Evolutionary conservation across 2,113 vertebrate genomes (phyloP).

Genomic region (Brachyhypopomus gauderio): DNA sequence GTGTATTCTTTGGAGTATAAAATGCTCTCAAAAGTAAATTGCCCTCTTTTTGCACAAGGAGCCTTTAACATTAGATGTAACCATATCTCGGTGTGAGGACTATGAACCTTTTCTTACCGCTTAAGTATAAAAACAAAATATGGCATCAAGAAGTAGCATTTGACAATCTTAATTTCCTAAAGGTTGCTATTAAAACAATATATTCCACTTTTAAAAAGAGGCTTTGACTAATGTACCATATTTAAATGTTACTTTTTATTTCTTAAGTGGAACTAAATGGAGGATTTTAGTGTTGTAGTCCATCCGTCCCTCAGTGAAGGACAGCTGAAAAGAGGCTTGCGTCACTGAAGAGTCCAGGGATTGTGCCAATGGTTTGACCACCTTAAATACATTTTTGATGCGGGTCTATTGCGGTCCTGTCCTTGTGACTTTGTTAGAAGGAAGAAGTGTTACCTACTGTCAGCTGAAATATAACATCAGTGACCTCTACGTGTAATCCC

Average conservation of each 20-base stretch:
- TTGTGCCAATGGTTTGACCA: not conserved
- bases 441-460: not conserved
- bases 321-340: not conserved
- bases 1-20: not conserved
- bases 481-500: slow-evolving; percentile 10
- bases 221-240: not conserved
- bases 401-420: slow-evolving; percentile 14
- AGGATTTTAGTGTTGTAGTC: not conserved
- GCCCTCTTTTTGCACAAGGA: not conserved
- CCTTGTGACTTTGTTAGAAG: not conserved
- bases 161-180: slow-evolving; percentile 15
- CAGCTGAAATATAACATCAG: not conserved
- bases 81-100: not conserved
- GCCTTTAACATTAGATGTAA: not conserved
- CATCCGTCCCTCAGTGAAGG: not conserved
- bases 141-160: slow-evolving; percentile 8
- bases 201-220: not conserved
- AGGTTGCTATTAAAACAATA: not conserved
- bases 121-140: slow-evolving; percentile 5
- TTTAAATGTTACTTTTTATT: not conserved
- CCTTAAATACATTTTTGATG: slow-evolving; percentile 12
- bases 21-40: not conserved
- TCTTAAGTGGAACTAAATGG: not conserved
- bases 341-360: not conserved
- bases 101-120: not conserved